These are phyloP conservation scores for Benthosema pterotum DNA, from an alignment of 2,797 vertebrate genomes.

Conservation along the genomic window DNA sequence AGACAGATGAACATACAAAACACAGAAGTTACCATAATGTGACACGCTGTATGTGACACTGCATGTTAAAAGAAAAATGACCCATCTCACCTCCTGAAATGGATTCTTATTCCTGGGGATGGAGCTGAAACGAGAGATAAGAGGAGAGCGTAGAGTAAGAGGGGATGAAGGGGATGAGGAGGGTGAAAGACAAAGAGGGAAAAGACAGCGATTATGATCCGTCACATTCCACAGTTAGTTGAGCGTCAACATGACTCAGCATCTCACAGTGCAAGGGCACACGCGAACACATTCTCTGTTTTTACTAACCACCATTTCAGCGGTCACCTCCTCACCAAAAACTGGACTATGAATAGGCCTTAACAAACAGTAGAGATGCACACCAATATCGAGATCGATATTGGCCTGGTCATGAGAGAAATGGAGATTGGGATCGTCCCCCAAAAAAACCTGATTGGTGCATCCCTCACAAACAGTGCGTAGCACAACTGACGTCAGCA, in stretches of 20 bases:
- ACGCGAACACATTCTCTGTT: too few relatives aligned
- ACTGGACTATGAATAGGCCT: too few relatives aligned
- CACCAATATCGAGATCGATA: too few relatives aligned
- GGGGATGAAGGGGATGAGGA: constrained; percentile 4
- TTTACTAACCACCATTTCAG: too few relatives aligned
- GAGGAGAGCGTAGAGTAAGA: constrained; percentile 1
- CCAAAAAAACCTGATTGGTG: too few relatives aligned
- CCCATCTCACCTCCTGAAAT: constrained; percentile 90
- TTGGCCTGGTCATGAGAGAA: too few relatives aligned
- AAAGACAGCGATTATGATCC: not conserved
- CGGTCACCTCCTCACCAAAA: too few relatives aligned
- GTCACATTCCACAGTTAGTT: not conserved
- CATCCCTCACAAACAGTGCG: too few relatives aligned
- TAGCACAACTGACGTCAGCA: too few relatives aligned
- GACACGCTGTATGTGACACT: not conserved
- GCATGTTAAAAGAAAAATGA: not conserved
- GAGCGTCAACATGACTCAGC: not conserved
- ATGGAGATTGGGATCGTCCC: too few relatives aligned
- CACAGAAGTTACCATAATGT: not conserved
- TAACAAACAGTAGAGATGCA: too few relatives aligned
- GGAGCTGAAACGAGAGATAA: constrained; percentile 77
- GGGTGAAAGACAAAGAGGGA: not conserved
- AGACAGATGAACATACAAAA: constrained; percentile 11
- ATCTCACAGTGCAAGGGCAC: not conserved
- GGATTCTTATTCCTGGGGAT: constrained; percentile 98